Conservation (phyloP, 2,888 invertebrate genomes). For the Tholera decimalis region DNA sequence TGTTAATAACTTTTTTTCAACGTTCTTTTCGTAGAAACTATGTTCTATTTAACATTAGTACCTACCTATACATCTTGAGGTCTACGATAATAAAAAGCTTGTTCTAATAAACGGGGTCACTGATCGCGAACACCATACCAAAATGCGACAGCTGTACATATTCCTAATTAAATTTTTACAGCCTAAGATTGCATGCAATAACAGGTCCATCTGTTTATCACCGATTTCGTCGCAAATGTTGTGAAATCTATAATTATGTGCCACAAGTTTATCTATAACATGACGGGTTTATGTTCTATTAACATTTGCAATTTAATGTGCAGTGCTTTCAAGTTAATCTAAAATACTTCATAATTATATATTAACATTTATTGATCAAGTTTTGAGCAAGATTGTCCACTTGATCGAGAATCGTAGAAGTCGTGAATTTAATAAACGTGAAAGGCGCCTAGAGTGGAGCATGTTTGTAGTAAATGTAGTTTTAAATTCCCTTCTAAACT, state of each 20-base stretch:
- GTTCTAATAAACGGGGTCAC: too few relatives aligned
- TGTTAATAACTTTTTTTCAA: too few relatives aligned
- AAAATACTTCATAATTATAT: not conserved
- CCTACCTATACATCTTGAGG: too few relatives aligned
- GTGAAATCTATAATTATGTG: slow-evolving; percentile 3
- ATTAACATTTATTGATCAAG: not conserved
- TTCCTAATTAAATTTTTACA: not conserved
- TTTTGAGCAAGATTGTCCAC: not conserved
- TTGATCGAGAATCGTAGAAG: not conserved
- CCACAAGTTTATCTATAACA: not conserved
- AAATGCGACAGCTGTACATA: not conserved
- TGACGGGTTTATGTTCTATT: slow-evolving; percentile 12
- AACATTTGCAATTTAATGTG: not conserved
- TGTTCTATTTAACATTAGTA: too few relatives aligned
- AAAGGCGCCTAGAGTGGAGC: too few relatives aligned
- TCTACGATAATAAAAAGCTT: too few relatives aligned
- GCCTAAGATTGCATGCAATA: not conserved
- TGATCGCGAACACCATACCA: too few relatives aligned
- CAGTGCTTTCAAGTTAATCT: slow-evolving; percentile 4
- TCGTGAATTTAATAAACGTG: too few relatives aligned
- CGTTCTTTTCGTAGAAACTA: too few relatives aligned
- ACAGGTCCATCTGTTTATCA: not conserved
- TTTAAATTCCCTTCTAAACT: too few relatives aligned
- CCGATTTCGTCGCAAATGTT: not conserved
- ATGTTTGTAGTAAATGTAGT: too few relatives aligned